A percentile compares a stretch with the other conserved stretches of the same genome.
phyloP scores from a whole-genome alignment of 2,113 vertebrate genomes.

The Gallinago undulata region DNA sequence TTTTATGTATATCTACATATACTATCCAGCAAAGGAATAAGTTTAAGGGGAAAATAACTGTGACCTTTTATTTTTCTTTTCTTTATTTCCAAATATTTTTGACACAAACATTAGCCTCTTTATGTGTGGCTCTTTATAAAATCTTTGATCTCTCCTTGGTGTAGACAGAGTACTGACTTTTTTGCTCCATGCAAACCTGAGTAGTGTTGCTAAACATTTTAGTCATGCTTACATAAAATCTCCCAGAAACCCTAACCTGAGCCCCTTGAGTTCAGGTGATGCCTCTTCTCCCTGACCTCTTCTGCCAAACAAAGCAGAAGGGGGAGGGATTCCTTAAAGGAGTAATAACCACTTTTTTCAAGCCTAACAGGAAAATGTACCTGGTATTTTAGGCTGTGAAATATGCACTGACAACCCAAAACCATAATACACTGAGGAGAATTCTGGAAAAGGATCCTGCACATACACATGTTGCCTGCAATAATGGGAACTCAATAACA shows the following conservation, averaged over 20 bases:
- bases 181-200: conserved; percentile 14
- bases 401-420: neutral
- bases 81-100: conserved; percentile 34
- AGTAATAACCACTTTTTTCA: neutral
- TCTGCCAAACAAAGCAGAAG: conserved; percentile 3
- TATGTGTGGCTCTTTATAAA: neutral
- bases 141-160: conserved; percentile 26
- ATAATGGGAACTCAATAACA: neutral
- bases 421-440: neutral
- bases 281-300: conserved; percentile 56
- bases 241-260: conserved; percentile 48
- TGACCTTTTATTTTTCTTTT: neutral
- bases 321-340: conserved; percentile 20
- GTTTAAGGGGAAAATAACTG: neutral
- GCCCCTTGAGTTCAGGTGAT: conserved; percentile 46
- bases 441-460: neutral
- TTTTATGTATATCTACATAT: neutral
- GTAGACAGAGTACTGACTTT: conserved; percentile 9
- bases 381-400: neutral
- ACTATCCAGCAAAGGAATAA: neutral
- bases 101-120: neutral
- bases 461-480: accelerated
- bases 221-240: conserved; percentile 65
- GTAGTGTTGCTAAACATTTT: conserved; percentile 62
- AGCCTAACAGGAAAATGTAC: neutral